phyloP scores from a whole-genome alignment of 2,113 vertebrate genomes.

The Clarias batrachus region DNA sequence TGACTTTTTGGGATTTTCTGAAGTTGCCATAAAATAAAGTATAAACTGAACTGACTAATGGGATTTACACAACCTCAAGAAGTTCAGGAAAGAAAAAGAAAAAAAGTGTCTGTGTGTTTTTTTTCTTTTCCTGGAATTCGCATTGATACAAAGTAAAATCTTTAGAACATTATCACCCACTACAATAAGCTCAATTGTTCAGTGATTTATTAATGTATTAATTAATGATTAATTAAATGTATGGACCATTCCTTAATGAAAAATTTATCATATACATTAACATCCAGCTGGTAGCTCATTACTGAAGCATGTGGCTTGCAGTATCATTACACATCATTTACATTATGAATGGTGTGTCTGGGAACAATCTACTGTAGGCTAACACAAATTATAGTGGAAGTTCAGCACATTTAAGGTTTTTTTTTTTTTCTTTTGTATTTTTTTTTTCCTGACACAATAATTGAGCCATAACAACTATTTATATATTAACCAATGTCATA shows the following conservation, averaged over 20 bases:
- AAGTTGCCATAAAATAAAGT: conserved; percentile 2
- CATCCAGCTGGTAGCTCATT: background rate
- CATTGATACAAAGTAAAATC: background rate
- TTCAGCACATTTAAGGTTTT: background rate
- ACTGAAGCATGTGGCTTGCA: background rate
- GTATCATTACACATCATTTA: background rate
- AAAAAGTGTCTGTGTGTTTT: conserved; percentile 15
- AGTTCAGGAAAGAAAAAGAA: background rate
- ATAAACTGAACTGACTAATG: background rate
- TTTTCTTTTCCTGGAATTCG: background rate
- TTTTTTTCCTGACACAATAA: background rate
- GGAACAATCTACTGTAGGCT: background rate
- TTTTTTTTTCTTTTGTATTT: background rate
- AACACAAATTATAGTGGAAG: background rate
- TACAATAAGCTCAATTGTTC: background rate
- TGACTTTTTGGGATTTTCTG: background rate
- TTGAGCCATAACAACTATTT: background rate
- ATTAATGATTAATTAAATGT: background rate
- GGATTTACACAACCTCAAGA: background rate
- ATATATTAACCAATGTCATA: background rate
- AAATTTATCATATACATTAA: background rate
- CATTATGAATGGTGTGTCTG: background rate
- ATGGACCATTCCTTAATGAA: background rate
- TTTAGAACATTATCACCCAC: background rate
- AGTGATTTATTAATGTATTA: background rate